Evolutionary conservation across 2,888 invertebrate species (phyloP).

Genomic region (Automeris io): DNA sequence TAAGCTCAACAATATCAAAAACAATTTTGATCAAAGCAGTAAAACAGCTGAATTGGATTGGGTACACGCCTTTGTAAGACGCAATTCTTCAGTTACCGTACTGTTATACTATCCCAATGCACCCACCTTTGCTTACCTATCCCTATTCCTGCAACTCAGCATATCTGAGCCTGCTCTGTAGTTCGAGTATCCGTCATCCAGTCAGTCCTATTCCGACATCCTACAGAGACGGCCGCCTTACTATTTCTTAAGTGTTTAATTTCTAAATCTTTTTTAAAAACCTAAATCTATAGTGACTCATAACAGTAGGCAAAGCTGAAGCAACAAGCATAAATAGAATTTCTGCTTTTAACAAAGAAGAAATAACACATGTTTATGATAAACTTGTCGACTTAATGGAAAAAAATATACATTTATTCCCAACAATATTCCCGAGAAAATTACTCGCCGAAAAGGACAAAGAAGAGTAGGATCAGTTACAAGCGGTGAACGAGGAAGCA

Average conservation of each 20-base stretch:
- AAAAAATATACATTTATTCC: slow-evolving; percentile 17
- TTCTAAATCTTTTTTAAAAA: no score
- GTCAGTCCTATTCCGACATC: no score
- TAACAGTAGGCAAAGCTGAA: slow-evolving; percentile 16
- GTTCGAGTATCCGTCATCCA: no score
- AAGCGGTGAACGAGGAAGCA: slow-evolving; percentile 42
- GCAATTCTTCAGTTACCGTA: background rate
- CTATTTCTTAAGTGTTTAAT: no score
- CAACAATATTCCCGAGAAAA: slow-evolving; percentile 39
- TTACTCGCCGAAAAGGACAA: slow-evolving; percentile 43
- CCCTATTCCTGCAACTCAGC: no score
- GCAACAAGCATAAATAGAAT: slow-evolving; percentile 17
- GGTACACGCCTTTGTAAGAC: background rate
- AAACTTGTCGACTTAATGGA: slow-evolving; percentile 12
- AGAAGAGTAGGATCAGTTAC: slow-evolving; percentile 47
- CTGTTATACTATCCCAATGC: no score
- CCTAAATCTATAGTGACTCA: no score
- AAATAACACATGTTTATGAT: slow-evolving; percentile 15
- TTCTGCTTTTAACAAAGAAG: slow-evolving; percentile 17
- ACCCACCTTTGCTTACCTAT: no score
- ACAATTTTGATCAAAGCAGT: background rate
- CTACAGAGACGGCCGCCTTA: no score
- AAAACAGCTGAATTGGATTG: background rate
- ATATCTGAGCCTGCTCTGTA: no score
- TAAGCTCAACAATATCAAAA: background rate